Base-by-base conservation (phyloP, 2,797 vertebrate genomes). In the Ctenochaetus hawaiiensis region DNA sequence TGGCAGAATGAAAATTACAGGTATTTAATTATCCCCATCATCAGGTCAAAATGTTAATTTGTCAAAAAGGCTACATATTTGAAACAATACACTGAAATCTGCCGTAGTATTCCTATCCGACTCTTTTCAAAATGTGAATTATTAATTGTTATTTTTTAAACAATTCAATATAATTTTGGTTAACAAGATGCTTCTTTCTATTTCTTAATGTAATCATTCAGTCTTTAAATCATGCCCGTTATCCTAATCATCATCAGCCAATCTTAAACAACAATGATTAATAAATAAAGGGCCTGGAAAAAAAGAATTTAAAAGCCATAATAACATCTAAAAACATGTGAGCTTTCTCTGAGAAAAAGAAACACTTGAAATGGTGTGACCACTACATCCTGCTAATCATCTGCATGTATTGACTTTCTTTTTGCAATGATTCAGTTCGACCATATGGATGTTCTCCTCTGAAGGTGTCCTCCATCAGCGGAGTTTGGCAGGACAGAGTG, bases 401-500 rank as follows among this genome's bases (percentile, higher is more conserved):
- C 4, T 12, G 12, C 11, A 41, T 41, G 39, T 41, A 41, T 41
- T 41, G 39, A 41, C 39, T 41, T 49, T 18, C 39, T 13, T 60
- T 48, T 20, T n/a, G 8, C 30, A 23, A 62, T 51, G 66, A 67
- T 71, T 66, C 30, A 66, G 2, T 62, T 58, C 23, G 5, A 63
- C 23, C 63, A 68, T 52, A 51, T 67, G 72, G 45, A 22, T 48
- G 59, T 64, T 68, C 61, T 17, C 20, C 11, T 71, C 9, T 51
- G 13, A 66, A 13, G 17, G 20, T 54, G 30, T 66, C 61, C 72
- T 78, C 60, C 14, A 45, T 72, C 49, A 76, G 8, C 39, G 39
- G 41, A 41, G 59, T 74, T 72, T 72, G 82, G 41, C 76, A 81
- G 67, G 62, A 78, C 63, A 51, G 14, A 43, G 16, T 81, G 20